Percentiles rank a stretch among this genome's conserved stretches.
Evolutionary conservation across 2,888 invertebrate genomes (phyloP).

Genomic region (Andrena marginata): DNA sequence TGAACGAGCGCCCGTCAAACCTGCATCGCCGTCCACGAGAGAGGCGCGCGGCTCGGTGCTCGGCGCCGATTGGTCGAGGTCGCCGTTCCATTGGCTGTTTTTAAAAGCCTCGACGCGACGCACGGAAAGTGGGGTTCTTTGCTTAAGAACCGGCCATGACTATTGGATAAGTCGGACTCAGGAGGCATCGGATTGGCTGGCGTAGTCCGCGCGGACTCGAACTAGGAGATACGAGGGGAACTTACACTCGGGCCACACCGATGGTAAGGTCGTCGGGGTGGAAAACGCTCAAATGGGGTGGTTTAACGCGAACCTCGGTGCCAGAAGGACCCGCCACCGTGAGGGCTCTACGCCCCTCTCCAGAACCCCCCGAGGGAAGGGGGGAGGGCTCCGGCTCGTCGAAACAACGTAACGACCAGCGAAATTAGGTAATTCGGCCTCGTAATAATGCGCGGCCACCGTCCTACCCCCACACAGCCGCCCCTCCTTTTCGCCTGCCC

Average conservation of each 20-base stretch:
- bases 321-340: constrained; percentile 83
- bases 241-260: constrained; percentile 63
- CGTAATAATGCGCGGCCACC: constrained; percentile 83
- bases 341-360: constrained; percentile 69
- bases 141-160: constrained; percentile 69
- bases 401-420: constrained; percentile 84
- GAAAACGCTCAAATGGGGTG: constrained; percentile 85
- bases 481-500: constrained; percentile 8
- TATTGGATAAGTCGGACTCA: constrained; percentile 75
- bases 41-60: constrained; percentile 23
- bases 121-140: constrained; percentile 73
- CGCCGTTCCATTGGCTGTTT: constrained; percentile 74
- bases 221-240: constrained; percentile 54
- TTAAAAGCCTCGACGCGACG: constrained; percentile 74
- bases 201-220: constrained; percentile 72
- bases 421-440: constrained; percentile 85
- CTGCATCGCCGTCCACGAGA: constrained; percentile 2
- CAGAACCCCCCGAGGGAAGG: constrained; percentile 46
- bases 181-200: constrained; percentile 69
- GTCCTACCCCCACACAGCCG: constrained; percentile 54
- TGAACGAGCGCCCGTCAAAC: constrained; percentile 61
- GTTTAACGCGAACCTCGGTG: constrained; percentile 85
- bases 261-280: constrained; percentile 84
- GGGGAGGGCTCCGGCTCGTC: constrained; percentile 72
- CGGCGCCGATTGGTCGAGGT: constrained; percentile 69